These are phyloP conservation scores for Lacanobia wlatinum DNA, from an alignment of 2,888 invertebrate species.

Conservation along the genomic window DNA sequence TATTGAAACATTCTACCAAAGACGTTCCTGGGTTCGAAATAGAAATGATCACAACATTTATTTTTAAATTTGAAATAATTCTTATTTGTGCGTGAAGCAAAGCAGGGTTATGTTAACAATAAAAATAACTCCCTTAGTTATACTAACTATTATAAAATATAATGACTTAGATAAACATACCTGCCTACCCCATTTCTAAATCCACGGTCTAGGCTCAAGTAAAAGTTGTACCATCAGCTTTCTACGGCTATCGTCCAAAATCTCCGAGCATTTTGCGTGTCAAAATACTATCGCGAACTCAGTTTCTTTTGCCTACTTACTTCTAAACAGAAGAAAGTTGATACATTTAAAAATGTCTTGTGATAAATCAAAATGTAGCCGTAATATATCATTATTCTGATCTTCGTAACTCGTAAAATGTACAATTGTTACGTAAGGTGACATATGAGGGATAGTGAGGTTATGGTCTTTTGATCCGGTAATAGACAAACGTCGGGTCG, in stretches of 20 bases:
- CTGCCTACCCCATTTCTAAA: constrained; percentile 3
- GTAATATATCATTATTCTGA: constrained; percentile 27
- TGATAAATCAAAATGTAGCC: constrained; percentile 28
- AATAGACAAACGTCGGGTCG: not conserved
- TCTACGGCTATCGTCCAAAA: constrained; percentile 53
- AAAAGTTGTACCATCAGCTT: constrained; percentile 49
- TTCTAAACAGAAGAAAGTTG: constrained; percentile 50
- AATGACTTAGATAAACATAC: not conserved
- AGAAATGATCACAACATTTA: too few species aligned
- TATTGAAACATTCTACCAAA: too few species aligned
- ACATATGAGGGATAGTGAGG: not conserved
- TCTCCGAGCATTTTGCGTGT: constrained; percentile 54
- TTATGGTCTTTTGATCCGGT: not conserved
- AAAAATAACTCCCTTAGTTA: too few species aligned
- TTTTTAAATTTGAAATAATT: too few species aligned
- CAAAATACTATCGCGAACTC: constrained; percentile 34
- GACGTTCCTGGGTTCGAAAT: too few species aligned
- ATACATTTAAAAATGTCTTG: constrained; percentile 31
- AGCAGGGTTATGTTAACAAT: too few species aligned
- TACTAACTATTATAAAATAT: too few species aligned
- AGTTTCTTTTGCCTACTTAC: constrained; percentile 58
- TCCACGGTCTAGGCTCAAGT: constrained; percentile 17
- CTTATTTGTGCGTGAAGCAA: too few species aligned
- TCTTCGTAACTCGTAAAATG: constrained; percentile 7
- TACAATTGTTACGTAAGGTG: not conserved